Evolutionary conservation across 2,113 vertebrate genomes (phyloP).

Genomic region (Ageneiosus marmoratus): DNA sequence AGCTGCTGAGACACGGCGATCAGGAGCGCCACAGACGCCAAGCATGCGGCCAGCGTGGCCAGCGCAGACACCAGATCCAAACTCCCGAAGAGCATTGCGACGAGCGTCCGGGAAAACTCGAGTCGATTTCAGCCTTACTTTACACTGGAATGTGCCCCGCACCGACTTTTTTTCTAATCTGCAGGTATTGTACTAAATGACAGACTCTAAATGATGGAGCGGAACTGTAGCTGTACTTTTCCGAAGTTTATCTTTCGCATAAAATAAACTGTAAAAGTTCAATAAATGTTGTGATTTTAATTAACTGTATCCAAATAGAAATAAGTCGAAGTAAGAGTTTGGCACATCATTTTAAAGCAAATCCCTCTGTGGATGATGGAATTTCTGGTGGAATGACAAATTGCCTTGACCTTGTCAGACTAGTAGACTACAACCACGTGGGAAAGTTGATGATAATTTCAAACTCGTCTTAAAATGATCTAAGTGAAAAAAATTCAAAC

Average conservation of each 20-base stretch:
- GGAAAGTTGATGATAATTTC: constrained; percentile 59
- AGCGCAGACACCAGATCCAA: constrained; percentile 93
- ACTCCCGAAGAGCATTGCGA: constrained; percentile 86
- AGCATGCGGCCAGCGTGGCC: constrained; percentile 90
- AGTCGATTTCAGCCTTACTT: constrained; percentile 7
- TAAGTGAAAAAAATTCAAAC: neutral
- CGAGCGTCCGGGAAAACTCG: neutral
- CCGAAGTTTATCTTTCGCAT: constrained; percentile 9
- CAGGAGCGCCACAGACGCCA: constrained; percentile 91
- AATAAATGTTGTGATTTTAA: constrained; percentile 47
- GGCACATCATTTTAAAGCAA: constrained; percentile 57
- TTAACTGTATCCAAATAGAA: constrained; percentile 47
- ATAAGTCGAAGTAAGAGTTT: constrained; percentile 38
- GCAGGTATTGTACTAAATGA: constrained; percentile 20
- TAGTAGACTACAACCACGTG: constrained; percentile 55
- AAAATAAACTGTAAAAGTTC: constrained; percentile 17
- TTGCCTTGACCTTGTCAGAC: constrained; percentile 57
- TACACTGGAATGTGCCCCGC: neutral
- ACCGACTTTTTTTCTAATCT: neutral
- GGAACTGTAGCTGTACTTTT: neutral
- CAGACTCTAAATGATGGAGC: neutral
- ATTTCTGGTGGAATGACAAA: constrained; percentile 26
- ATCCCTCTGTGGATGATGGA: neutral
- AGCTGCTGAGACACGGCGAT: constrained; percentile 94
- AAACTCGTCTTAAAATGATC: constrained; percentile 6